phyloP scores from a whole-genome alignment of 2,797 vertebrate genomes.

The Eremophila alpestris region DNA sequence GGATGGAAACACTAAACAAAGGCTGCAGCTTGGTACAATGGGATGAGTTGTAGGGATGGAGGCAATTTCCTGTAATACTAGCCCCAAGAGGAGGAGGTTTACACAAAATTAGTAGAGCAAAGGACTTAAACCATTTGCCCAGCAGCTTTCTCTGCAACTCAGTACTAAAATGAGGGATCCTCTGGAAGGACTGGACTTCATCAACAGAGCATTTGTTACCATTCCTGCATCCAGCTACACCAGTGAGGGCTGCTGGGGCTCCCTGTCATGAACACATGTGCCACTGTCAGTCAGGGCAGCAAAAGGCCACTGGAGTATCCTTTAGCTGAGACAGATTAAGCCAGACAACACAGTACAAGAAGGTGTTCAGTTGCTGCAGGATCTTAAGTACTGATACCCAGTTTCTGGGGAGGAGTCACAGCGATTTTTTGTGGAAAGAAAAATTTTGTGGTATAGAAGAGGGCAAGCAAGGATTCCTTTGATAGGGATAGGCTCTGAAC shows the following conservation, averaged over 20 bases:
- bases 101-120: background rate
- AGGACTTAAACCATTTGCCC: background rate
- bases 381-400: background rate
- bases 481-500: background rate
- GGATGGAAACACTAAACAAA: background rate
- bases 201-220: background rate
- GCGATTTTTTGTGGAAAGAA: background rate
- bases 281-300: background rate
- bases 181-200: background rate
- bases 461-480: background rate
- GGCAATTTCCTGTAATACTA: background rate
- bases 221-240: background rate
- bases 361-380: background rate
- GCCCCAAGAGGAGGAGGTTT: background rate
- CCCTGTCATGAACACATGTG: background rate
- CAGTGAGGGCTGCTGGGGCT: background rate
- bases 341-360: background rate
- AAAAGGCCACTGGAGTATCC: background rate
- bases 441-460: background rate
- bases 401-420: background rate
- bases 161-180: background rate
- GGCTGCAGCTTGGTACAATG: background rate
- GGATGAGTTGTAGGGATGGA: background rate
- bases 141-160: background rate
- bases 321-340: background rate